Conservation (phyloP, 2,888 invertebrate species). For the Dorcus hopei region DNA sequence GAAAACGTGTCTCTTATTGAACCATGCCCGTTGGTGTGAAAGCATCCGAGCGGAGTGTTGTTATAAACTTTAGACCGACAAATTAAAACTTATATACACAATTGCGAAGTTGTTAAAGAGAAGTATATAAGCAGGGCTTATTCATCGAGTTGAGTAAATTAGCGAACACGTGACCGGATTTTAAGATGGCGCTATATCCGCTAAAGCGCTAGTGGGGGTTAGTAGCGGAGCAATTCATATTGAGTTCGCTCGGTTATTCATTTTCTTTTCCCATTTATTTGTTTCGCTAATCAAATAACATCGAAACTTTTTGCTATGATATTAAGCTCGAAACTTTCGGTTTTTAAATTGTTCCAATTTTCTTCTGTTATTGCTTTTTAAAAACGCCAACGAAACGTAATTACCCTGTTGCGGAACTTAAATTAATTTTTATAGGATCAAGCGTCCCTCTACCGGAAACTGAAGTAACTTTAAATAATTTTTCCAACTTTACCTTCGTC, state of each 20-base stretch:
- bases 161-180: constrained; percentile 1
- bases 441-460: too few species aligned
- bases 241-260: neutral
- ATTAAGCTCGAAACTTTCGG: too few species aligned
- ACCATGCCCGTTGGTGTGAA: neutral
- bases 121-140: constrained; percentile 1
- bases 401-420: too few species aligned
- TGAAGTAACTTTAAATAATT: too few species aligned
- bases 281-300: neutral
- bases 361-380: too few species aligned
- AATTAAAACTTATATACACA: constrained; percentile 3
- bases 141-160: constrained; percentile 1
- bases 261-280: neutral
- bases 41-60: neutral
- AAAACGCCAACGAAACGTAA: too few species aligned
- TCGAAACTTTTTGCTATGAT: too few species aligned
- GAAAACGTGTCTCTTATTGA: too few species aligned
- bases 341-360: too few species aligned
- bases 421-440: too few species aligned
- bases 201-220: neutral
- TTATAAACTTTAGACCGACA: constrained; percentile 1
- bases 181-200: neutral
- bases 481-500: too few species aligned
- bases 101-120: constrained; percentile 3
- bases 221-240: neutral